phyloP scores from a whole-genome alignment of 2,113 vertebrate genomes.

The Agapornis roseicollis region DNA sequence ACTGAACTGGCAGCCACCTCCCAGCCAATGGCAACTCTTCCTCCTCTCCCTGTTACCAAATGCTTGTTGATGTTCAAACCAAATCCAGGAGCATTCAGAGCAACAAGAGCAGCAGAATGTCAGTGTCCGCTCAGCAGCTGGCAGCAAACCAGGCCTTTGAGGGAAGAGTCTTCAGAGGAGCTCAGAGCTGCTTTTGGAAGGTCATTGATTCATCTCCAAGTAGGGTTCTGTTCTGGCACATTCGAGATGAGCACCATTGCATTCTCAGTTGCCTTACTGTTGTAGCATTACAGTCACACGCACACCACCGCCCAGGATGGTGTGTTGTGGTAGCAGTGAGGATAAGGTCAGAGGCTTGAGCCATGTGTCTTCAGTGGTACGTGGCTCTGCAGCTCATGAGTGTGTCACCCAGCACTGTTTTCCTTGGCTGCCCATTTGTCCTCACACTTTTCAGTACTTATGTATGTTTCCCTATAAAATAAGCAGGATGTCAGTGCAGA shows the following conservation, averaged over 20 bases:
- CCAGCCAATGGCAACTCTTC: background rate
- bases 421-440: background rate
- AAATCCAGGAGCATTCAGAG: background rate
- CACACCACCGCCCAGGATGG: background rate
- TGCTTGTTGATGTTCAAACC: background rate
- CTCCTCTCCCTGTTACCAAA: background rate
- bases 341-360: background rate
- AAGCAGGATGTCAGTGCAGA: background rate
- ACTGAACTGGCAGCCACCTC: fast-evolving
- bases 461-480: constrained; percentile 4
- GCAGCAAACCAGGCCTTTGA: background rate
- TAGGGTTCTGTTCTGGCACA: background rate
- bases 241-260: background rate
- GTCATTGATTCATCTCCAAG: background rate
- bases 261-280: background rate
- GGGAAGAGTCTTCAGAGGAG: background rate
- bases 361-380: background rate
- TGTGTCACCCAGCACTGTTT: background rate
- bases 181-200: background rate
- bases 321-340: background rate
- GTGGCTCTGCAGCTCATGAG: background rate
- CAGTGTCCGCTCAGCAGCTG: background rate
- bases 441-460: constrained; percentile 2
- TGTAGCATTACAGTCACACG: background rate
- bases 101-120: background rate